Evolutionary conservation across 1,140 invertebrate genomes (phyloP), one percentile per base, ranked within the genome.

Genomic region (Vanessa atalanta): DNA sequence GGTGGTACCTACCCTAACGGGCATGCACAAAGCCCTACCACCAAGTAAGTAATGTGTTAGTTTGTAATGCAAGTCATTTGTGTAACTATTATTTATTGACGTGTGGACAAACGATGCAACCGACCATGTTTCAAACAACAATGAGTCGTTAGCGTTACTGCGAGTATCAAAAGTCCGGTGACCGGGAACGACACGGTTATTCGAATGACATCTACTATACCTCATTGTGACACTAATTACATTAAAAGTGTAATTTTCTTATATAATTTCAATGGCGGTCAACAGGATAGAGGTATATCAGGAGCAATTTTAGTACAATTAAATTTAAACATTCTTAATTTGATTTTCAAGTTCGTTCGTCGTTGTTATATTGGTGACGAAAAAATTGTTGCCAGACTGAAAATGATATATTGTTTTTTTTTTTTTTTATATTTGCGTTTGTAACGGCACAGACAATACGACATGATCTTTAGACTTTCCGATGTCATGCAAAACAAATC

Each of bases 231-330:
- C 48, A n/a, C 48, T 50, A 15, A 55, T 55, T 16, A 12, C 53
- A 23, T 23, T 20, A 55, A 20, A 55, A n/a, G 53, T 16, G 23
- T 55, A 55, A 55, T 55, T 55, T 55, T 20, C 53, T 55, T 55
- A n/a, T 16, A 20, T n/a, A 16, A 16, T 16, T 55, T 55, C n/a
- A 55, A n/a, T 55, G 20, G 8, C n/a, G 3, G 16, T 11, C 15
- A 55, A 16, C 15, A 55, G n/a, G 15, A 15, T 12, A 50, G 15
- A 13, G 48, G 48, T 50, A 50, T 15, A 43, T 43, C 37, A 51
- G 13, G 48, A 51, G 9, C 4, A 15, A 15, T 15, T 51, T 51
- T 5, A 51, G 13, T 4, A 51, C n/a, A 51, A 51, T 51, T 51
- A 15, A n/a, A 51, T 51, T 51, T 51, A 5, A n/a, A 51, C 12